These are phyloP conservation scores for Philopotamus ludificatus DNA, from an alignment of 1,140 invertebrate species.

Conservation along the genomic window DNA sequence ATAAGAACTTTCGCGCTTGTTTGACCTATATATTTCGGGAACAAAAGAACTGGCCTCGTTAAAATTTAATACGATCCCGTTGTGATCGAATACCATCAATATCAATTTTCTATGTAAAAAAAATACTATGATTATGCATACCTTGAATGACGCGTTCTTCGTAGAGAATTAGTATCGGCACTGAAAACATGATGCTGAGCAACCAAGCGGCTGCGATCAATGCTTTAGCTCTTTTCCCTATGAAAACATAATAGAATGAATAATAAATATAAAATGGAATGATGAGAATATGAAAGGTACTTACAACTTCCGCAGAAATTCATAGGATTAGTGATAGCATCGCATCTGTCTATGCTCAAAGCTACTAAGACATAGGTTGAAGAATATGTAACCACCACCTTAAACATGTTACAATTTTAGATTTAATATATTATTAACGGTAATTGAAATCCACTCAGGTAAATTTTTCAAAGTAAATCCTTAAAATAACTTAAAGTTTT, in stretches of 20 bases:
- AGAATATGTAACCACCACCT: conserved; percentile 85
- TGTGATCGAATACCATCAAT: not conserved
- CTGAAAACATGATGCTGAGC: conserved; percentile 78
- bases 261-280: not conserved
- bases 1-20: too few relatives aligned
- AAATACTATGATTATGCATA: too few relatives aligned
- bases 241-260: conserved; percentile 37
- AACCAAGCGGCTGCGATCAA: conserved; percentile 81
- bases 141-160: conserved; percentile 76
- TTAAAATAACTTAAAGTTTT: too few relatives aligned
- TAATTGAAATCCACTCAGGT: too few relatives aligned
- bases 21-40: too few relatives aligned
- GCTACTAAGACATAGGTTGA: conserved; percentile 94
- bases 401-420: too few relatives aligned
- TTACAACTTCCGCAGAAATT: conserved; percentile 92
- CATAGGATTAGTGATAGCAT: conserved; percentile 93
- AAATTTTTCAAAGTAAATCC: too few relatives aligned
- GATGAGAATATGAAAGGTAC: conserved; percentile 50
- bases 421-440: too few relatives aligned
- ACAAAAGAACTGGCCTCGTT: too few relatives aligned
- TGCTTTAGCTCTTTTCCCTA: conserved; percentile 79
- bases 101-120: not conserved
- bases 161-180: conserved; percentile 80
- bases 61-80: too few relatives aligned
- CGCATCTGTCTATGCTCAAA: conserved; percentile 90